A percentile compares a stretch with the other conserved stretches of the same genome.
Conservation (phyloP, 2,888 invertebrate species). For the Ophion ellenae region DNA sequence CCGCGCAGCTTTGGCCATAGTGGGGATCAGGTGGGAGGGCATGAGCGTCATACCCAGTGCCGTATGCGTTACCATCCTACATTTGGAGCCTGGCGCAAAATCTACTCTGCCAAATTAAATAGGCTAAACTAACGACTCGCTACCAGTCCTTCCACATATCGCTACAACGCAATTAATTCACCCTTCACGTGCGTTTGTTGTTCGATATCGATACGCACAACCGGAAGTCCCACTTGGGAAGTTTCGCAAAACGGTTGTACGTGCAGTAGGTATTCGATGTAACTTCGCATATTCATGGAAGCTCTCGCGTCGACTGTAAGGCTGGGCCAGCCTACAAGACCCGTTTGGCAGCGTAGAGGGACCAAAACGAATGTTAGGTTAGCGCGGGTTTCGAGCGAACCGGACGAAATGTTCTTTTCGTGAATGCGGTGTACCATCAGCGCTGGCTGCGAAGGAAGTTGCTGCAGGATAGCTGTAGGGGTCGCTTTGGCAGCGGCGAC, state of each 20-base stretch:
- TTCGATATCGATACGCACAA: neutral
- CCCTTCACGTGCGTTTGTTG: neutral
- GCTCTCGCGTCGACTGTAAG: too few species aligned
- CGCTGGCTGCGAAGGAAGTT: slow-evolving; percentile 3
- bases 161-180: neutral
- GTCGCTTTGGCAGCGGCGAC: slow-evolving; percentile 45
- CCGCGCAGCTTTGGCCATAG: neutral
- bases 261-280: neutral
- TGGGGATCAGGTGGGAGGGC: neutral
- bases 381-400: too few species aligned
- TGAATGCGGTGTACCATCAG: neutral
- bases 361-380: slow-evolving; percentile 1
- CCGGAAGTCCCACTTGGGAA: neutral
- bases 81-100: neutral
- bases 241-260: neutral
- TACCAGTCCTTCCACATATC: neutral
- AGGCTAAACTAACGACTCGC: neutral
- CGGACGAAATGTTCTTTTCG: too few species aligned
- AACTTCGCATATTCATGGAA: too few species aligned
- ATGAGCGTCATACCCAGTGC: too few species aligned
- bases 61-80: neutral
- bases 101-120: neutral
- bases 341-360: neutral
- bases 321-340: too few species aligned
- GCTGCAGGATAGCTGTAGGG: slow-evolving; percentile 55